Evolutionary conservation across 2,888 invertebrate species (phyloP).

Genomic region (Elegia similella): DNA sequence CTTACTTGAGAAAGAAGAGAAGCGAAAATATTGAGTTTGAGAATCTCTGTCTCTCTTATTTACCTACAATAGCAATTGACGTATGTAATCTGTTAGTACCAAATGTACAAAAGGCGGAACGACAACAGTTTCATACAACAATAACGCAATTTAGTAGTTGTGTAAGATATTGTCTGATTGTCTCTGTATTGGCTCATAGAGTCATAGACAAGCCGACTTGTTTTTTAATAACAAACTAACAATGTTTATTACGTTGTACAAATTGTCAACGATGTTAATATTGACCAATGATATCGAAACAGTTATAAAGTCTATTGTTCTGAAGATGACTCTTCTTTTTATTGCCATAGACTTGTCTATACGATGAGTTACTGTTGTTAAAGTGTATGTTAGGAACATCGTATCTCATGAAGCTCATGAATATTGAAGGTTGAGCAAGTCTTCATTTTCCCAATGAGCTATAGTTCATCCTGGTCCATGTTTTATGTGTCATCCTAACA

Average conservation of each 20-base stretch:
- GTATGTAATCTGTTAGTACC: not conserved
- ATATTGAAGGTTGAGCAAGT: too few relatives aligned
- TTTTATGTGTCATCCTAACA: too few relatives aligned
- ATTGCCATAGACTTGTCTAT: not conserved
- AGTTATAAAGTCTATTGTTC: not conserved
- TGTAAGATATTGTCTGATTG: slow-evolving; percentile 4
- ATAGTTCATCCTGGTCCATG: too few relatives aligned
- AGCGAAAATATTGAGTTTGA: too few relatives aligned
- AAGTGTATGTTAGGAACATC: too few relatives aligned
- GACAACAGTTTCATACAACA: not conserved
- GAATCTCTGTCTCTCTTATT: not conserved
- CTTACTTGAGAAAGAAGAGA: too few relatives aligned
- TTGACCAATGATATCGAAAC: not conserved
- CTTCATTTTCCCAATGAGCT: too few relatives aligned
- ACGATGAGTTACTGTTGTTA: too few relatives aligned
- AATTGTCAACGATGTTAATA: not conserved
- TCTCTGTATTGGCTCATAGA: slow-evolving; percentile 6
- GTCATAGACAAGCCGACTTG: slow-evolving; percentile 1
- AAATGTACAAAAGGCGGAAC: not conserved
- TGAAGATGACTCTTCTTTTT: not conserved
- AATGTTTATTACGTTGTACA: not conserved
- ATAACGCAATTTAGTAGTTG: slow-evolving; percentile 7
- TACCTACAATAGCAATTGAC: not conserved
- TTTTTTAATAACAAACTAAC: not conserved
- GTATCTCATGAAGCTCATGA: too few relatives aligned